Evolutionary conservation across 2,888 invertebrate genomes (phyloP), one percentile per base, ranked within the genome.

Genomic region (Himalopsyche kuldschensis): DNA sequence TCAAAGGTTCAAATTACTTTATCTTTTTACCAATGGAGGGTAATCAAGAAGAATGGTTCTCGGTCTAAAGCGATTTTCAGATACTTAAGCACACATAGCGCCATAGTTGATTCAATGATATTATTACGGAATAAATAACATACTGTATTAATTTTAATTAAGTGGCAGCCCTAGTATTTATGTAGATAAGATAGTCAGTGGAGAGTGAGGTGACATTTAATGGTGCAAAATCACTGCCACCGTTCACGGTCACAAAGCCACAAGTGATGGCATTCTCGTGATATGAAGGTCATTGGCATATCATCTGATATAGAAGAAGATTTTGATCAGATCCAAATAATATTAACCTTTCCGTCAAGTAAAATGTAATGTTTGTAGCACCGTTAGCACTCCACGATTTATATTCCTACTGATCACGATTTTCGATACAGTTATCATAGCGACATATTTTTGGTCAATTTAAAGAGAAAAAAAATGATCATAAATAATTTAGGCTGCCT

Each of bases 261-360:
- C 41, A 35, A 41, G 32, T 75, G 31, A 17, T 32, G 75, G 32
- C 75, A 27, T 32, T 20, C 20, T 75, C 75, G 30, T 30, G 75
- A 75, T 32, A 32, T 75, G 76, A 81, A 79, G 82, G 79, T 82
- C 82, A 79, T 46, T 75, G 82, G 79, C 82, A 79, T 47, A 27
- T 48, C 46, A 79, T 41, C 30, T 79, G 32, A 48, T 69, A 31
- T 8, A 32, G 27, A 24, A 79, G 82, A 82, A 41, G 79, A 79
- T 82, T 75, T 75, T 31, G 75, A 79, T 75, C 46, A 82, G 48
- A 79, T 79, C 47, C 75, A 17, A 82, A 82, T 79, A 79, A 30
- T 69, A 69, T 79, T 82, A 79, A 79, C 82, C 79, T 82, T 82
- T 82, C 11, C 76, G 31, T 76, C 20, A 79, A 63, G 24, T 75